phyloP scores from a whole-genome alignment of 2,888 invertebrate genomes.

The Dorcus hopei region DNA sequence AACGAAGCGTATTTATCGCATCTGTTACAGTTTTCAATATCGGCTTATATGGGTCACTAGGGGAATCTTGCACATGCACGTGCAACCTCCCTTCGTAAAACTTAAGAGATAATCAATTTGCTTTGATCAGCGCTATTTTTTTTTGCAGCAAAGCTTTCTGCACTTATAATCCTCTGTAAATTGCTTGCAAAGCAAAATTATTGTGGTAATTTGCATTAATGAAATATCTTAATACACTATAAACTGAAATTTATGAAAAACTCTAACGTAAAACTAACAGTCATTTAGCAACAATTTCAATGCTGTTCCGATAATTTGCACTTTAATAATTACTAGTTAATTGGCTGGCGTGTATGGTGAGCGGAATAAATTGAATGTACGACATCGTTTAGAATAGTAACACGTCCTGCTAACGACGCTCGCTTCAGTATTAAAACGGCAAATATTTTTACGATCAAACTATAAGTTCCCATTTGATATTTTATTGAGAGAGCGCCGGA shows the following conservation, averaged over 20 bases:
- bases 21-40: slow-evolving; percentile 2
- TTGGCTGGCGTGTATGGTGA: background rate
- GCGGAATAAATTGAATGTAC: background rate
- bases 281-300: too few relatives aligned
- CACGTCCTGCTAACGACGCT: background rate
- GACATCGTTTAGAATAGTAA: background rate
- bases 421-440: background rate
- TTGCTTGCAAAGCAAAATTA: too few relatives aligned
- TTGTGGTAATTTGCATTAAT: too few relatives aligned
- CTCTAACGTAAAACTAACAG: too few relatives aligned
- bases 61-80: background rate
- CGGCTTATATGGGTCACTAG: slow-evolving; percentile 2
- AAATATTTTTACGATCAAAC: background rate
- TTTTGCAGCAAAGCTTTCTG: too few relatives aligned
- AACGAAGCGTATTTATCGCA: slow-evolving; percentile 1
- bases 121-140: too few relatives aligned
- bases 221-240: too few relatives aligned
- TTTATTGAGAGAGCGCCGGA: background rate
- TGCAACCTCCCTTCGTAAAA: too few relatives aligned
- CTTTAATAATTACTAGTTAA: background rate
- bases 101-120: too few relatives aligned
- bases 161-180: too few relatives aligned
- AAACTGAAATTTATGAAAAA: too few relatives aligned
- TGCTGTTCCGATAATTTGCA: background rate
- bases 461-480: background rate